Percentiles rank a stretch among this genome's conserved stretches.
These are phyloP conservation scores for Trachemys scripta DNA, from an alignment of 2,113 vertebrate genomes.

Conservation along the genomic window DNA sequence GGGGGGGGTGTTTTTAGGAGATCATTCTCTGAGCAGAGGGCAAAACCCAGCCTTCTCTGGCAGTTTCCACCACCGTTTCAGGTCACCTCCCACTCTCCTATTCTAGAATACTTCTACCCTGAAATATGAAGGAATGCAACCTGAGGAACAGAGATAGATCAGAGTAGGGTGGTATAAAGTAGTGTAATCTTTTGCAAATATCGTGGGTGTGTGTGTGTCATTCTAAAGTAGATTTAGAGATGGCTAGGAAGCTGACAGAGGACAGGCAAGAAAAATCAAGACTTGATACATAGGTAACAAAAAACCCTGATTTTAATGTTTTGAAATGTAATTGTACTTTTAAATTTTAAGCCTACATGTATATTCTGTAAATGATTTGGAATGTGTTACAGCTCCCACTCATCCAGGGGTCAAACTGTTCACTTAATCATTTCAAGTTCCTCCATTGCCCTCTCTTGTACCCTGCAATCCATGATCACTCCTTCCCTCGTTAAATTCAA, in stretches of 20 bases:
- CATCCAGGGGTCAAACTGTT: conserved; percentile 4
- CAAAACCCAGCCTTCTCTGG: not conserved
- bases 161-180: not conserved
- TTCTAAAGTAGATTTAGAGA: not conserved
- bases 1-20: conserved; percentile 15
- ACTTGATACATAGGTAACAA: not conserved
- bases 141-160: not conserved
- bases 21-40: not conserved
- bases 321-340: not conserved
- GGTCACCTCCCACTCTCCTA: not conserved
- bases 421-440: not conserved
- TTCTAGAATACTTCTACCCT: not conserved
- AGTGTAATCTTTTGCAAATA: not conserved
- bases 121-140: not conserved
- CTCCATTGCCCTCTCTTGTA: conserved; percentile 31
- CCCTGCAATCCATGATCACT: conserved; percentile 1
- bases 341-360: not conserved
- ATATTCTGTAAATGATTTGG: not conserved
- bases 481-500: conserved; percentile 46
- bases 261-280: not conserved
- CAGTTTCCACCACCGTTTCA: not conserved
- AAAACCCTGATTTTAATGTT: not conserved
- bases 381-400: conserved; percentile 22
- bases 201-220: not conserved
- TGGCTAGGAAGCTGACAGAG: not conserved